Evolutionary conservation across 2,888 invertebrate species (phyloP), one percentile per base, ranked within the genome.

Genomic region (Xestoiulus laeticollis): DNA sequence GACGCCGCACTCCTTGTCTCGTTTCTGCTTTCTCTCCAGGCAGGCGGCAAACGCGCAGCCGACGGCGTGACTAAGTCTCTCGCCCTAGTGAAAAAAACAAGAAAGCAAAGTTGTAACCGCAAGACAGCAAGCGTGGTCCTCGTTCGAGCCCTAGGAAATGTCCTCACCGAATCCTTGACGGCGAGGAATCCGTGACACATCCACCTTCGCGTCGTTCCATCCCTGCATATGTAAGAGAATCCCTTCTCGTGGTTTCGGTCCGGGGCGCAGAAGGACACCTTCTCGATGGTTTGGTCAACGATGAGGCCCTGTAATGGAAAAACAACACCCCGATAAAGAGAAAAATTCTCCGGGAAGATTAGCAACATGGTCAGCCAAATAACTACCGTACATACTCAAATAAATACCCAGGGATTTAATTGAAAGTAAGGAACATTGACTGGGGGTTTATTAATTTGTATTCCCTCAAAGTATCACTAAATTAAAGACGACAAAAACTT

Each of bases 151-250:
- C 5, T 22, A 22, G 8, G 3, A 2, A 44, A n/a, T n/a, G 33
- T 89, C 91, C 93, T 93, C 92, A 95, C 95, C 90, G 97, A 96
- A 93, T 99, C 99, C 92, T 98, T 96, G 87, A 96, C 94, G 87
- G 99, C 98, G 90, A 98, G 94, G 92, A 99, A 99, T 68, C 99
- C 99, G 93, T 99, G 99, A 92, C 99, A 99, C 98, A 99, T 99
- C 99, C 99, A 99, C 26, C 99, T 95, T 8, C 99, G 94, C 0
- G 99, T 99, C 19, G 99, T 98, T 89, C 99, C 99, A 92, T 99
- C 99, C 89, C 99, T 95, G 92, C 99, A 99, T 90, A 99, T 99
- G 93, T 99, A 99, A 89, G 99, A 99, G 93, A 98, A 99, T 30
- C 99, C 99, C 90, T 97, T 95, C 91, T 99, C 99, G 91, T 99